These are phyloP conservation scores for Lymantria monacha DNA, from an alignment of 2,888 invertebrate species.

Conservation along the genomic window DNA sequence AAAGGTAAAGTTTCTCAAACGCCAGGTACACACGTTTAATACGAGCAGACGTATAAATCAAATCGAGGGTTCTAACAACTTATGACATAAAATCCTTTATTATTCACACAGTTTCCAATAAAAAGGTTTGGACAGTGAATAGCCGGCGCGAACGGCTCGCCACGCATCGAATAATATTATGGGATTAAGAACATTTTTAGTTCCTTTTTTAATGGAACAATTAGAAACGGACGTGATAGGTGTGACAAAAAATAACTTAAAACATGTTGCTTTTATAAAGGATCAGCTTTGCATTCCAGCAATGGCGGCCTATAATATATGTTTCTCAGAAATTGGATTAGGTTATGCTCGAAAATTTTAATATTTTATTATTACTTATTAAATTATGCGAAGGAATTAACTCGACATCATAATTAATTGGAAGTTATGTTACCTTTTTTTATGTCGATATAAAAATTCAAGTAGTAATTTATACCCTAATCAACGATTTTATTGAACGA, in stretches of 20 bases:
- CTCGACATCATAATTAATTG: constrained; percentile 22
- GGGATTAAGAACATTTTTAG: constrained; percentile 66
- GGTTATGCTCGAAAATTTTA: constrained; percentile 37
- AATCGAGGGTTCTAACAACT: constrained; percentile 62
- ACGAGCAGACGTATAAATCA: constrained; percentile 66
- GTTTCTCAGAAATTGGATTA: constrained; percentile 41
- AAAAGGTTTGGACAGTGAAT: constrained; percentile 43
- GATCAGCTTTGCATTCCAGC: constrained; percentile 21
- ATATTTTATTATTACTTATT: constrained; percentile 27
- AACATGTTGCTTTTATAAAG: constrained; percentile 40
- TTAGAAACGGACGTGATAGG: constrained; percentile 65
- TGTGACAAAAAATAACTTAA: constrained; percentile 63
- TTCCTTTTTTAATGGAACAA: constrained; percentile 66
- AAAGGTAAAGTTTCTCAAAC: constrained; percentile 50
- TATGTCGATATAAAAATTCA: constrained; percentile 8
- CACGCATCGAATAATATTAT: constrained; percentile 65
- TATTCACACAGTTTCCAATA: constrained; percentile 60
- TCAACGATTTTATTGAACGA: constrained; percentile 3
- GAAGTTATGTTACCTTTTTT: constrained; percentile 12
- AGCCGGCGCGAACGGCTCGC: constrained; percentile 37
- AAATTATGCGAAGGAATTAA: constrained; percentile 12
- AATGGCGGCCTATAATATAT: constrained; percentile 25
- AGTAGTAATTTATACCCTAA: constrained; percentile 12
- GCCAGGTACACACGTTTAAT: constrained; percentile 53
- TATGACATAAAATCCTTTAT: constrained; percentile 77